Percentiles rank a stretch among this genome's conserved stretches.
Evolutionary conservation across 2,797 vertebrate genomes (phyloP).

Genomic region (Alauda arvensis): DNA sequence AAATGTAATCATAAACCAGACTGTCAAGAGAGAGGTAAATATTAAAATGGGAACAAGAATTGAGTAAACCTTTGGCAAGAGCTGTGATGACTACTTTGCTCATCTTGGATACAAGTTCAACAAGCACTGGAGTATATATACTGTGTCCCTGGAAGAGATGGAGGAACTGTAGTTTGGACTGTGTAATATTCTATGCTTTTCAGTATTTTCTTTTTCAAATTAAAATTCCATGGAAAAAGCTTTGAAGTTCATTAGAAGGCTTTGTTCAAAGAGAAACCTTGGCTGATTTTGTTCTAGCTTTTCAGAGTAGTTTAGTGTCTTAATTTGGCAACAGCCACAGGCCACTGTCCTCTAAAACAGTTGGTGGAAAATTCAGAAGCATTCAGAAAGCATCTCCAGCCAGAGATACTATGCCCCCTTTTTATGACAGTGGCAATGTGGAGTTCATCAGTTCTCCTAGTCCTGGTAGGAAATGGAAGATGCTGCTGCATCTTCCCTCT

Average conservation of each 20-base stretch:
- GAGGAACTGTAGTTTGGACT: neutral
- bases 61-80: neutral
- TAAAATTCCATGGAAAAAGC: neutral
- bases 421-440: neutral
- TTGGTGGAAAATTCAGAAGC: neutral
- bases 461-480: neutral
- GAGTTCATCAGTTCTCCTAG: neutral
- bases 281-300: neutral
- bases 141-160: neutral
- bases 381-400: neutral
- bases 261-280: neutral
- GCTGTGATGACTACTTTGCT: neutral
- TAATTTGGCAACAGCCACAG: neutral
- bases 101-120: neutral
- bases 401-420: neutral
- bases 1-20: neutral
- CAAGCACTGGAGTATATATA: neutral
- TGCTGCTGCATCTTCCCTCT: neutral
- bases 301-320: neutral
- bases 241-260: neutral
- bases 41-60: neutral
- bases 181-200: neutral
- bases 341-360: neutral
- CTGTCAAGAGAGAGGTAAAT: neutral
- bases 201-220: neutral